These are phyloP conservation scores for Corythornis cristatus DNA, from an alignment of 2,113 vertebrate species.

Conservation along the genomic window DNA sequence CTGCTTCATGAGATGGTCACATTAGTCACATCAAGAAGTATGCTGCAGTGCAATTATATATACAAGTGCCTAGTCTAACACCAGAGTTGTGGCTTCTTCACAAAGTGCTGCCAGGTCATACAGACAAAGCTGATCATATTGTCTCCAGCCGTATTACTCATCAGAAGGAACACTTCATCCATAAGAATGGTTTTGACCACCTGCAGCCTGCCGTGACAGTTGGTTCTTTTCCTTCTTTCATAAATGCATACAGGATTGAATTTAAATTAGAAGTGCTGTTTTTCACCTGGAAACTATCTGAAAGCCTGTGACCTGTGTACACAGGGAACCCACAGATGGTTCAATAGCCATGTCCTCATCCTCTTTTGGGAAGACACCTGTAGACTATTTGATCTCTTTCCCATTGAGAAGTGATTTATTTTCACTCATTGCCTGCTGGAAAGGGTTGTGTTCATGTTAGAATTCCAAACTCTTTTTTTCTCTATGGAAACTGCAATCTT, in stretches of 20 bases:
- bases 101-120: not conserved
- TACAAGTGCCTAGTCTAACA: not conserved
- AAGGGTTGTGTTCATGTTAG: not conserved
- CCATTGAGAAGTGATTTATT: not conserved
- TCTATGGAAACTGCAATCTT: not conserved
- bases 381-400: not conserved
- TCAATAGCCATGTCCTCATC: not conserved
- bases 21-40: not conserved
- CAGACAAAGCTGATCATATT: not conserved
- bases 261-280: not conserved
- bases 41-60: fast-evolving
- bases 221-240: not conserved
- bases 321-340: not conserved
- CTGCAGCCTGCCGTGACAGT: not conserved
- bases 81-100: not conserved
- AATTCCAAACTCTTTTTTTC: not conserved
- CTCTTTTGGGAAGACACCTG: not conserved
- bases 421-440: not conserved
- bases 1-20: not conserved
- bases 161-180: not conserved
- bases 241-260: not conserved
- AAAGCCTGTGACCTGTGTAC: not conserved
- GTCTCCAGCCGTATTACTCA: not conserved
- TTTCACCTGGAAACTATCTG: not conserved
- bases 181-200: not conserved